Conservation (phyloP, 2,888 invertebrate species). For the Philopedon plagiatum region DNA sequence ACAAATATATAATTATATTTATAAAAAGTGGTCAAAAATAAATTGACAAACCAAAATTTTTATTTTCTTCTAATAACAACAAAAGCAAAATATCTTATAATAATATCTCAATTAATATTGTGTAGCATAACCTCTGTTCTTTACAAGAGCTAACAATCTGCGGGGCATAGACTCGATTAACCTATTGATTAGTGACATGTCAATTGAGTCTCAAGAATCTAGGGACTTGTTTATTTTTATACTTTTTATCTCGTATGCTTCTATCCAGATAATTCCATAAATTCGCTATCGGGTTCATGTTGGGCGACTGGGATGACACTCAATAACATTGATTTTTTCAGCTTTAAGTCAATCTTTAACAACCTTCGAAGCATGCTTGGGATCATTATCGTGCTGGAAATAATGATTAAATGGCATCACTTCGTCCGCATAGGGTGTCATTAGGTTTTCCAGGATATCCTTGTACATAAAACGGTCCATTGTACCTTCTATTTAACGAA, state of each 20-base stretch:
- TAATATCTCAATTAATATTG: background rate
- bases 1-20: no score
- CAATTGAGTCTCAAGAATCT: background rate
- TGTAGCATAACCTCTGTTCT: background rate
- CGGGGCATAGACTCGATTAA: background rate
- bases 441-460: no score
- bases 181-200: no score
- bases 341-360: background rate
- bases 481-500: no score
- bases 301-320: background rate
- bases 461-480: no score
- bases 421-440: no score
- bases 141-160: background rate
- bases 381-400: background rate
- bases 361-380: background rate
- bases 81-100: background rate
- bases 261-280: background rate
- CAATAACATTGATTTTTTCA: no score
- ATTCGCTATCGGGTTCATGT: background rate
- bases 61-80: no score
- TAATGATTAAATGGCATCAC: no score
- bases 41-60: no score
- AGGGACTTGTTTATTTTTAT: background rate
- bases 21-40: no score
- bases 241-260: background rate